Base-by-base conservation (phyloP, 2,113 vertebrate genomes). In the Takifugu flavidus region DNA sequence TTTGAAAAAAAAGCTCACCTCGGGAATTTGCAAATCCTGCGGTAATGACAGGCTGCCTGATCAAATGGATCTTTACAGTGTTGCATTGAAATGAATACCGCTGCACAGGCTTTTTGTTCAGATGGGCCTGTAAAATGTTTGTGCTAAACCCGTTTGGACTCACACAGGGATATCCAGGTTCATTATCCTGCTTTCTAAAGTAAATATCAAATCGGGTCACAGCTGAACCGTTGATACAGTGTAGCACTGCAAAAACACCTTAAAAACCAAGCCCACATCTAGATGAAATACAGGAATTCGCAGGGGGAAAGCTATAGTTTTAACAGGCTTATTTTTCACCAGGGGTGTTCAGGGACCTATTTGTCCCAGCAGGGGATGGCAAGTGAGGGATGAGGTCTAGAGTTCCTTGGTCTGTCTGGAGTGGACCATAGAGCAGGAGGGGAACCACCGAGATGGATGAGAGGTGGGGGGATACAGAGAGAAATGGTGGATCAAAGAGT, bases 381-480 rank as follows among this genome's bases (percentile, higher is more conserved):
- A 14, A 29, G 59, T 88, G 83, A 85, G 62, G 72, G 57, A 80
- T 79, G 72, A 77, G 46, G 66, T 63, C 67, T 71, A 13, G 29
- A 64, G 59, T 57, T 31, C 51, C 49, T 49, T 13, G 6, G 63
- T 56, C 49, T 45, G 52, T 75, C 74, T 67, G 71, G 61, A 67
- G 70, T 68, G 71, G 63, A 69, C 70, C 61, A 59, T 28, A 25
- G 59, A 44, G 67, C 64, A 14, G 34, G n/a, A 53, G 43, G 50
- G 57, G 66, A 79, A 75, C 68, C 73, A 65, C 66, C 59, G 70
- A 77, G 79, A 87, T 77, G 66, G 78, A 85, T 84, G 72, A 59
- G 42, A 26, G 60, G 53, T 15, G 45, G 42, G 44, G 58, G 62
- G 67, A 75, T 70, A 73, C 72, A 1, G 34, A 80, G 70, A 77